These are phyloP conservation scores for Thyatira batis DNA, from an alignment of 2,888 invertebrate species.

Conservation along the genomic window DNA sequence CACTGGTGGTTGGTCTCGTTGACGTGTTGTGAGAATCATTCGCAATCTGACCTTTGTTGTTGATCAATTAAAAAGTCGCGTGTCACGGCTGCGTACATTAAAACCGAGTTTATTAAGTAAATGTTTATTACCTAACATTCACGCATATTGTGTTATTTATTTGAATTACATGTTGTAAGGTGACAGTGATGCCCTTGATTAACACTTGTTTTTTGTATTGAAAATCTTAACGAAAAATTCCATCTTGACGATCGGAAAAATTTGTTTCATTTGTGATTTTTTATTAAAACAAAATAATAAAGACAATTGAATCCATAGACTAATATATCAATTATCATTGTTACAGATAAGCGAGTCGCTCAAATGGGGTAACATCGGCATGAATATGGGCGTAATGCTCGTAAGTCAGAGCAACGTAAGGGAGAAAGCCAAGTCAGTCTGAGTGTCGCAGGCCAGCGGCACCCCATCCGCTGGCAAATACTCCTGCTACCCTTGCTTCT, in stretches of 20 bases:
- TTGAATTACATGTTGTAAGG: not conserved
- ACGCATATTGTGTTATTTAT: not conserved
- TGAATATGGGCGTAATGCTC: slow-evolving; percentile 86
- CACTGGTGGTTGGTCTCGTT: not conserved
- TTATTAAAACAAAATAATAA: too few relatives aligned
- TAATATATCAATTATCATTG: slow-evolving; percentile 47
- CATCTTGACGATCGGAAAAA: too few relatives aligned
- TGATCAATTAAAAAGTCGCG: not conserved
- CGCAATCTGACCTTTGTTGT: not conserved
- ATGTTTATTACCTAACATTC: not conserved
- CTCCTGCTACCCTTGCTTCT: slow-evolving; percentile 70
- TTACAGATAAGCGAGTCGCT: slow-evolving; percentile 87
- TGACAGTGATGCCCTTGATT: not conserved
- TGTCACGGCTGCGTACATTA: not conserved
- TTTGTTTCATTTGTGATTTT: too few relatives aligned
- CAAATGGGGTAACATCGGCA: slow-evolving; percentile 87
- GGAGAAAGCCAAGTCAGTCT: slow-evolving; percentile 74
- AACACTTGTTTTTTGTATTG: too few relatives aligned
- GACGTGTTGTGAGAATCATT: not conserved
- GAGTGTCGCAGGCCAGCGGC: slow-evolving; percentile 67
- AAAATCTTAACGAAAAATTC: too few relatives aligned
- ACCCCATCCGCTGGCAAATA: slow-evolving; percentile 54
- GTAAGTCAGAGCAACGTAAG: slow-evolving; percentile 78
- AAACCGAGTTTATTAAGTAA: not conserved
- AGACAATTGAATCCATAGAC: not conserved